Percentiles rank a stretch among this genome's conserved stretches.
phyloP scores from a whole-genome alignment of 2,888 invertebrate species.

The Patella ulyssiponensis region DNA sequence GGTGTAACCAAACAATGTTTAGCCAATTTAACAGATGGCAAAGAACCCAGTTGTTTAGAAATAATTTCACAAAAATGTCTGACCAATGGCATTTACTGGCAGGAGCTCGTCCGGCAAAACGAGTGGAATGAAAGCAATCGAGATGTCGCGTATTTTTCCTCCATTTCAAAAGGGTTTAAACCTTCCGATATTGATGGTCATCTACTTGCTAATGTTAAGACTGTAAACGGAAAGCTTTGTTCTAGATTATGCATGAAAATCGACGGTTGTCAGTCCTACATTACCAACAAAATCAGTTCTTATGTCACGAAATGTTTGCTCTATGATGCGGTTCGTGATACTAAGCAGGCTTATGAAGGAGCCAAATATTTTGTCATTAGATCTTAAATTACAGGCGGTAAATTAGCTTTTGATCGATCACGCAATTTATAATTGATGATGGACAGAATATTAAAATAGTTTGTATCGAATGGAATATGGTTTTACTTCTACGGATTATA shows the following conservation, averaged over 20 bases:
- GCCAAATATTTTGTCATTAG: constrained; percentile 31
- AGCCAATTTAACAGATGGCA: constrained; percentile 22
- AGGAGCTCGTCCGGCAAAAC: constrained; percentile 29
- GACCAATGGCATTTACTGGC: constrained; percentile 33
- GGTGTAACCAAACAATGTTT: constrained; percentile 35
- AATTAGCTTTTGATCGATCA: too few species aligned
- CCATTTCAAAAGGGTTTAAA: constrained; percentile 33
- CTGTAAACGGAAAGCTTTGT: constrained; percentile 39
- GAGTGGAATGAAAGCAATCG: constrained; percentile 41
- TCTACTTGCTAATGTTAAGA: constrained; percentile 37
- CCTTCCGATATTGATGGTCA: constrained; percentile 27
- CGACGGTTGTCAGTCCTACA: constrained; percentile 42
- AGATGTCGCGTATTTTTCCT: constrained; percentile 39
- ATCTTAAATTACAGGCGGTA: not conserved
- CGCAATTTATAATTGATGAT: too few species aligned
- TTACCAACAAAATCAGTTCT: constrained; percentile 19
- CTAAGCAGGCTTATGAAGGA: constrained; percentile 26
- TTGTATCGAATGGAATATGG: too few species aligned
- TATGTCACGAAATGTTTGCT: constrained; percentile 34
- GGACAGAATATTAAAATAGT: too few species aligned
- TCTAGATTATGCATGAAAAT: constrained; percentile 48
- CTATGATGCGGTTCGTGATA: constrained; percentile 25
- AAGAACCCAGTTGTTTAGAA: constrained; percentile 31
- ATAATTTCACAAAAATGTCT: constrained; percentile 36
- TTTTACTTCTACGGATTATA: too few species aligned